Conservation (phyloP, 2,797 vertebrate genomes). For the Eulemur mongoz region DNA sequence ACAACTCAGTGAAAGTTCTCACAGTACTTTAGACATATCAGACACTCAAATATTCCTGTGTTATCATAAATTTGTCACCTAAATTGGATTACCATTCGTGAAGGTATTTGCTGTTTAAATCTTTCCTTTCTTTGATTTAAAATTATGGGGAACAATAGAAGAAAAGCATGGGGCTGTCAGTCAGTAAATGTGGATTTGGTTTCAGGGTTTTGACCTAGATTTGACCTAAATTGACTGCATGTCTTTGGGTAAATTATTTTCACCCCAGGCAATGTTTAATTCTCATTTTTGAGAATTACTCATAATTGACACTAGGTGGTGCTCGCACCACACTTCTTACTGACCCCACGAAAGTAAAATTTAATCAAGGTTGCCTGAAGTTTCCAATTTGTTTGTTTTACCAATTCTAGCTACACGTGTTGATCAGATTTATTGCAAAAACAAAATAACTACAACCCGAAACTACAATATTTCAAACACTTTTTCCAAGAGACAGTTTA, state of each 20-base stretch:
- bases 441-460: neutral
- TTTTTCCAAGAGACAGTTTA: neutral
- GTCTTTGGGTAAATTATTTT: neutral
- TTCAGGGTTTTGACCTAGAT: neutral
- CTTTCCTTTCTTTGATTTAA: neutral
- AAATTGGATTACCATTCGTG: neutral
- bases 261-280: neutral
- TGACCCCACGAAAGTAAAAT: no score
- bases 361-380: neutral
- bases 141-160: neutral
- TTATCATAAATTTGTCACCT: neutral
- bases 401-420: neutral
- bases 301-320: conserved; percentile 48
- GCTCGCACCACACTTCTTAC: neutral
- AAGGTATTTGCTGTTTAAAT: neutral
- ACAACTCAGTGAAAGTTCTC: neutral
- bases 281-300: neutral
- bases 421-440: neutral
- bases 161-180: accelerated
- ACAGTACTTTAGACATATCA: neutral
- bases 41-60: neutral
- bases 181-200: neutral
- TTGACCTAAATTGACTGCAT: neutral
- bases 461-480: neutral
- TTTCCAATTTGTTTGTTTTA: neutral